Conservation (phyloP, 2,797 vertebrate species). For the Aythya fuligula region DNA sequence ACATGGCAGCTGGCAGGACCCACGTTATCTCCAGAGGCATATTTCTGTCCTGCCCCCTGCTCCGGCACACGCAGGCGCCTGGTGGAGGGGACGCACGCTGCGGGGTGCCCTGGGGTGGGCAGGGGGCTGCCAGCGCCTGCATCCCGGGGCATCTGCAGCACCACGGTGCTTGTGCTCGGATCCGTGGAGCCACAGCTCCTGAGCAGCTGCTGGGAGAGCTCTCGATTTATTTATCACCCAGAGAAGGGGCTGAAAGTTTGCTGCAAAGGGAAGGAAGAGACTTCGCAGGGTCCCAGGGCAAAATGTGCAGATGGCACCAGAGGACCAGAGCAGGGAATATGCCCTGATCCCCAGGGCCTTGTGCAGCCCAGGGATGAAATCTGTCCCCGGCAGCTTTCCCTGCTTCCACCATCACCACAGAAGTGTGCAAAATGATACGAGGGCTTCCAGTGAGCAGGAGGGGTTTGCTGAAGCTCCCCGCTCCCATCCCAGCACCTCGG, state of each 20-base stretch:
- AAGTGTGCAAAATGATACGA: not conserved
- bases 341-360: not conserved
- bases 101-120: not conserved
- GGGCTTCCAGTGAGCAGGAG: accelerated
- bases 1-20: not conserved
- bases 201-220: not conserved
- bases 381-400: not conserved
- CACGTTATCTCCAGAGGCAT: not conserved
- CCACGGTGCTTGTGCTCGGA: accelerated
- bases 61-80: not conserved
- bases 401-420: not conserved
- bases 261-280: not conserved
- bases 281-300: not conserved
- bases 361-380: not conserved
- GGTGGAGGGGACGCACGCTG: not conserved
- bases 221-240: not conserved
- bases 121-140: not conserved
- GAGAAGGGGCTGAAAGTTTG: not conserved
- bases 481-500: not conserved
- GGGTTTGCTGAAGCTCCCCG: not conserved
- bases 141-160: accelerated
- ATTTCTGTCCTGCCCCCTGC: not conserved
- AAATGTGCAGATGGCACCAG: not conserved
- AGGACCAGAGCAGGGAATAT: not conserved
- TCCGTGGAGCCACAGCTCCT: accelerated